Evolutionary conservation across 2,113 vertebrate genomes (phyloP), one percentile per base, ranked within the genome.

Genomic region (Rhea pennata): DNA sequence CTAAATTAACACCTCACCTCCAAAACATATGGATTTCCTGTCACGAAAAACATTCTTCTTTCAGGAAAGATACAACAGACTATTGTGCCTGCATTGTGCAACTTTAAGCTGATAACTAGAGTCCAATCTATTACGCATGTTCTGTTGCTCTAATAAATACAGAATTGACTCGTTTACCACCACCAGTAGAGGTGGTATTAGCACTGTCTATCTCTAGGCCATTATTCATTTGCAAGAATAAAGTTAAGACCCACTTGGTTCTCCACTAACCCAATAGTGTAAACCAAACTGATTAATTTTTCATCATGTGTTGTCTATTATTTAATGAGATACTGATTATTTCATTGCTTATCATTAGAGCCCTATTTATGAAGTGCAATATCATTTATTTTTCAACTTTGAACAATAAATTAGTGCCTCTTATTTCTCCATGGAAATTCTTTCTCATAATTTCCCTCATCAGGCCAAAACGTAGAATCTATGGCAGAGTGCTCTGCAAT

Each of bases 101-200:
- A 96, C 93, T 94, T 96, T 96, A 89, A 93, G 76, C 87, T 97
- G 84, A 85, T 95, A 97, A 97, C 67, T 83, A 93, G 69, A 97
- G 72, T 77, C 90, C 96, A 79, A 96, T 96, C 94, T 92, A 96
- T 97, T 97, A 97, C 95, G 91, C 91, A 96, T 96, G 96, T 96
- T 92, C 84, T 92, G 92, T 78, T 91, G 92, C 93, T 95, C 94
- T 97, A 97, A 97, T 97, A 97, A 97, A 97, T 96, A 97, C 97
- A 96, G 72, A 84, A 98, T 97, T 97, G 95, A 93, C 92, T 97
- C 97, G 91, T 98, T 98, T 98, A 96, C 92, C 90, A 90, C 93
- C 90, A 87, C 91, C 94, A 22, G 42, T 66, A 36, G 62, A 95
- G 74, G 62, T 82, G 91, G 59, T 44, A 96, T 97, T 97, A 97